Evolutionary conservation across 30 jellyfish, hydroid and myxozoan genomes (phyloP).

Genomic region (Euphysa ruthae): DNA sequence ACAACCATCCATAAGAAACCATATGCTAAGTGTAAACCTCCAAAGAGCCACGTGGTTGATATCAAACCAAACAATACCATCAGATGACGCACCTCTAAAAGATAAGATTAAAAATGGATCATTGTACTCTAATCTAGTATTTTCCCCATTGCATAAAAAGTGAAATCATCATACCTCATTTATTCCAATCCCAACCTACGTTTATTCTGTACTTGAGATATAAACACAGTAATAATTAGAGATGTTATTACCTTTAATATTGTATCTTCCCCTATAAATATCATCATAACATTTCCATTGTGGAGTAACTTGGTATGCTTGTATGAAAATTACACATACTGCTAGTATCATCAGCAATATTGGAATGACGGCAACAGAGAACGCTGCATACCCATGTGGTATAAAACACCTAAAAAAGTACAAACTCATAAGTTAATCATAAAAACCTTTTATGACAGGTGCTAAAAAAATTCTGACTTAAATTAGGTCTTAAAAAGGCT

Average conservation of each 20-base stretch:
- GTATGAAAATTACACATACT: slow-evolving; percentile 70
- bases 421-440: too few relatives aligned
- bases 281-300: slow-evolving; percentile 98
- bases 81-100: slow-evolving; percentile 69
- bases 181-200: too few relatives aligned
- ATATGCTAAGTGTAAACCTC: slow-evolving; percentile 85
- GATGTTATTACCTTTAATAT: slow-evolving; percentile 78
- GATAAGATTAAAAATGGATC: slow-evolving; percentile 31
- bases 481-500: too few relatives aligned
- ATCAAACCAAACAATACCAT: slow-evolving; percentile 43
- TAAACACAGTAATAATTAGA: too few relatives aligned
- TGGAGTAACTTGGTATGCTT: slow-evolving; percentile 85
- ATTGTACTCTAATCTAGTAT: slow-evolving; percentile 62
- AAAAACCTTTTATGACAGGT: too few relatives aligned
- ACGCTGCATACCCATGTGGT: slow-evolving; percentile 69
- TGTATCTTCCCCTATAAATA: slow-evolving; percentile 66
- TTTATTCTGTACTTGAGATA: too few relatives aligned
- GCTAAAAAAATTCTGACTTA: too few relatives aligned
- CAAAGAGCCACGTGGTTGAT: slow-evolving; percentile 72
- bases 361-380: slow-evolving; percentile 77
- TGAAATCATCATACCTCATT: too few relatives aligned
- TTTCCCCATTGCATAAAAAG: slow-evolving; percentile 82
- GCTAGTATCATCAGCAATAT: slow-evolving; percentile 55
- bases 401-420: slow-evolving; percentile 78
- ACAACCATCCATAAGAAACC: slow-evolving; percentile 75